Evolutionary conservation across 1,140 invertebrate species (phyloP).

Genomic region (Halesus radiatus): DNA sequence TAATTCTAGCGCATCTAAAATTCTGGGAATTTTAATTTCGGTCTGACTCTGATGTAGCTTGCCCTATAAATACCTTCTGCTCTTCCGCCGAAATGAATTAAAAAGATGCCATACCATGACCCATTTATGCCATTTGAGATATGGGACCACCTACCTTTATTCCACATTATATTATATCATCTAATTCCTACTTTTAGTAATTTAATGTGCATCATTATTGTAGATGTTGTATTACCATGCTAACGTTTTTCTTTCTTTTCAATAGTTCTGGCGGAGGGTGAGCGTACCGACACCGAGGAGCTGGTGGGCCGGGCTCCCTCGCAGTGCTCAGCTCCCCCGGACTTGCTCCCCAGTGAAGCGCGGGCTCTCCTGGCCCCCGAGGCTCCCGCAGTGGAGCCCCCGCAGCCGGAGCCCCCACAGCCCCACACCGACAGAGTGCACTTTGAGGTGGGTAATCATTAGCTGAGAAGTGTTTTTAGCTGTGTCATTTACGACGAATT

Average conservation of each 20-base stretch:
- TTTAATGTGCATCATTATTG: too few relatives aligned
- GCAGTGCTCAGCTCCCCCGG: slow-evolving; percentile 67
- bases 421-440: slow-evolving; percentile 47
- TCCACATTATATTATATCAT: too few relatives aligned
- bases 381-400: slow-evolving; percentile 58
- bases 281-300: slow-evolving; percentile 73
- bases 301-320: slow-evolving; percentile 69
- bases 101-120: too few relatives aligned
- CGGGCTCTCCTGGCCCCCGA: slow-evolving; percentile 63
- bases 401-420: slow-evolving; percentile 44
- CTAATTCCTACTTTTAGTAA: too few relatives aligned
- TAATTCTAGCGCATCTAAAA: neutral
- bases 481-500: too few relatives aligned
- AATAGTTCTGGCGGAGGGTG: slow-evolving; percentile 70
- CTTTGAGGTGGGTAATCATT: slow-evolving; percentile 45
- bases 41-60: neutral
- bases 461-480: too few relatives aligned
- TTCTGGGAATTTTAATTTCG: slow-evolving; percentile 19
- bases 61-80: too few relatives aligned
- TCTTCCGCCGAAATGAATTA: too few relatives aligned
- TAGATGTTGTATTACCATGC: too few relatives aligned
- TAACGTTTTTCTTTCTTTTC: slow-evolving; percentile 42
- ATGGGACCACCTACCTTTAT: too few relatives aligned
- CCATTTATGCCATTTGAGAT: too few relatives aligned
- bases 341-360: slow-evolving; percentile 66